Evolutionary conservation across 2,888 invertebrate species (phyloP), one percentile per base, ranked within the genome.

Genomic region (Watsonalla cultraria): DNA sequence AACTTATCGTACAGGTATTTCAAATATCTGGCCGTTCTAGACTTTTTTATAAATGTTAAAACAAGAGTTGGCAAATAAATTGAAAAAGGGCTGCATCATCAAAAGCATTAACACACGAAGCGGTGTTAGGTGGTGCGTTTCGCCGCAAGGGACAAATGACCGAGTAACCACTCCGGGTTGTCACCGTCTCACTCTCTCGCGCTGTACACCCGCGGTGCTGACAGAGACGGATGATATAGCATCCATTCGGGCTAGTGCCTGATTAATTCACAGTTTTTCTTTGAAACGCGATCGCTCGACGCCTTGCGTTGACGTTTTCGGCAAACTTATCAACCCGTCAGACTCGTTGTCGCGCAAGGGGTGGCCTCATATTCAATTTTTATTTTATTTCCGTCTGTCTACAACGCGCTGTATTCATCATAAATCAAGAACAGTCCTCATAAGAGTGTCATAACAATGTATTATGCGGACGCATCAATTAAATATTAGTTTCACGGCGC

Each of bases 211-310:
- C 64, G 54, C 67, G 61, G 63, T 78, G 68, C 74, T 77, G 84
- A 86, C 81, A 82, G 80, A 86, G 86, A 88, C 72, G 73, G 77
- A 85, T 80, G 74, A 74, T 60, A 59, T 70, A 66, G 72, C 77
- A 78, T 78, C 80, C 80, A 84, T 81, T 80, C 80, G 78, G 81
- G 76, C 76, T 79, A 79, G 78, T 71, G 77, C 70, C 77, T 86
- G 83, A 85, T 88, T 86, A 86, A 87, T 86, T 86, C 86, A 85
- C 80, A 81, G 83, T 84, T 87, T 89, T 88, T 88, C 81, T 80
- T 80, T 83, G 82, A 80, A 85, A 81, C 77, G 76, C 77, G 78
- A 80, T 77, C 80, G 73, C 65, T 69, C 72, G 75, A 72, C 75
- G 78, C 75, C 72, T 74, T 72, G 75, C 66, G 70, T 76, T 78